Percentiles rank a stretch among this genome's conserved stretches.
Conservation (phyloP, 2,888 invertebrate species). For the Magallana nippona region DNA sequence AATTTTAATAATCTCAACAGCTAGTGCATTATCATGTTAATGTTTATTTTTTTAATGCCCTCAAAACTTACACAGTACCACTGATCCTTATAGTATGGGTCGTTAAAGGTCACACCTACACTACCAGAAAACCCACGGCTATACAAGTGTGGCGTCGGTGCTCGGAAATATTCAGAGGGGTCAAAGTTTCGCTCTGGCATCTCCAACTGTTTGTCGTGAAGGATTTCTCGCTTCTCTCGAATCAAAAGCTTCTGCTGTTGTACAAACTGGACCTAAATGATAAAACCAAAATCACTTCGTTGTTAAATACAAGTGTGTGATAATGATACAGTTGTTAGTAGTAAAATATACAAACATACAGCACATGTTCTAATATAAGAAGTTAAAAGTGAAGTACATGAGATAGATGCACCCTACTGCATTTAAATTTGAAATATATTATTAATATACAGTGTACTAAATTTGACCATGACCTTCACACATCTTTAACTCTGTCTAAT, state of each 20-base stretch:
- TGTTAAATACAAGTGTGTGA: neutral
- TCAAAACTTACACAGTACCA: constrained; percentile 76
- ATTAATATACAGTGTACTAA: too few relatives aligned
- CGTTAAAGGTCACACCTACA: constrained; percentile 61
- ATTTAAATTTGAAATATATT: too few relatives aligned
- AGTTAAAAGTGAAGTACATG: too few relatives aligned
- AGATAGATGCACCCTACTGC: too few relatives aligned
- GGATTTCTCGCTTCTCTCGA: constrained; percentile 67
- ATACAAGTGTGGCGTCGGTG: constrained; percentile 42
- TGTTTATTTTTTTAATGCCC: neutral
- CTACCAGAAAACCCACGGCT: constrained; percentile 34
- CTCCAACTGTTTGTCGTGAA: constrained; percentile 74
- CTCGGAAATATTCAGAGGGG: constrained; percentile 67
- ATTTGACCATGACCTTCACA: too few relatives aligned
- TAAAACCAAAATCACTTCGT: neutral
- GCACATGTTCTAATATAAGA: too few relatives aligned
- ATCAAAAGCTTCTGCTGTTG: constrained; percentile 71
- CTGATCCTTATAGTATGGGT: constrained; percentile 71
- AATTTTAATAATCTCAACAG: too few relatives aligned
- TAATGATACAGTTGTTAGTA: too few relatives aligned
- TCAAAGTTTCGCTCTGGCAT: constrained; percentile 65
- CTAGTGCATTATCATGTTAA: neutral
- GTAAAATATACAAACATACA: too few relatives aligned
- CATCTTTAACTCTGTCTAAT: too few relatives aligned
- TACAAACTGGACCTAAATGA: constrained; percentile 68